These are phyloP conservation scores for Listronotus bonariensis DNA, from an alignment of 1,140 invertebrate species.

Conservation along the genomic window DNA sequence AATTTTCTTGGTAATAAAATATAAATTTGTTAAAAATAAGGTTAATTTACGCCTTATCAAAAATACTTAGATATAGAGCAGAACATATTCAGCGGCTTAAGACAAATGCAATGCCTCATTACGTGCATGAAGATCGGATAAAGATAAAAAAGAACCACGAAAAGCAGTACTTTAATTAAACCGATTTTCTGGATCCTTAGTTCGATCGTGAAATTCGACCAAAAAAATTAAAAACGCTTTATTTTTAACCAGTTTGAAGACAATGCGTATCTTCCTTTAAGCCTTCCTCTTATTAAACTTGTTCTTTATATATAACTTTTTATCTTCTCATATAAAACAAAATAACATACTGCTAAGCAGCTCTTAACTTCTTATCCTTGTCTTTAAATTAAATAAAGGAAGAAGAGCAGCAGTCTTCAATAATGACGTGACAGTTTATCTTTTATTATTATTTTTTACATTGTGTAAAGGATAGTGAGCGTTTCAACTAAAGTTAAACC, in stretches of 20 bases:
- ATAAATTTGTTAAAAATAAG: too few species aligned
- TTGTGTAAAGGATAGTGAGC: neutral
- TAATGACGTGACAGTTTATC: conserved; percentile 36
- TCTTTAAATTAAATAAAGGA: conserved; percentile 20
- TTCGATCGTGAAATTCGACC: conserved; percentile 27
- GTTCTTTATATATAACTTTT: conserved; percentile 6
- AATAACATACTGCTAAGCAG: conserved; percentile 1
- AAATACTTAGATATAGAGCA: too few species aligned
- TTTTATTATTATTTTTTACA: conserved; percentile 25
- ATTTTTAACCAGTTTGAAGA: conserved; percentile 27
- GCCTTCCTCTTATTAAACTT: conserved; percentile 9
- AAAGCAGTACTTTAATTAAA: conserved; percentile 29
- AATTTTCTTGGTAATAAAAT: too few species aligned
- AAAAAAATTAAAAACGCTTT: conserved; percentile 20
- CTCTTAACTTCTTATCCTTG: conserved; percentile 5
- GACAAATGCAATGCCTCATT: too few species aligned
- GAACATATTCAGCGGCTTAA: too few species aligned
- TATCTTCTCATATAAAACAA: conserved; percentile 4
- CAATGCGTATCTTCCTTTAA: conserved; percentile 10
- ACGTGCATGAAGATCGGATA: conserved; percentile 17
- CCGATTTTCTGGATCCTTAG: conserved; percentile 23
- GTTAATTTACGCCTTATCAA: too few species aligned
- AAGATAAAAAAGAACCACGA: conserved; percentile 18
- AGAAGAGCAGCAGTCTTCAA: conserved; percentile 19
- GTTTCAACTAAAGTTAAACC: neutral